Evolutionary conservation across 37 sponge, comb jelly and placozoan species (phyloP), one percentile per base, ranked within the genome.

Genomic region (Axinella damicornis): DNA sequence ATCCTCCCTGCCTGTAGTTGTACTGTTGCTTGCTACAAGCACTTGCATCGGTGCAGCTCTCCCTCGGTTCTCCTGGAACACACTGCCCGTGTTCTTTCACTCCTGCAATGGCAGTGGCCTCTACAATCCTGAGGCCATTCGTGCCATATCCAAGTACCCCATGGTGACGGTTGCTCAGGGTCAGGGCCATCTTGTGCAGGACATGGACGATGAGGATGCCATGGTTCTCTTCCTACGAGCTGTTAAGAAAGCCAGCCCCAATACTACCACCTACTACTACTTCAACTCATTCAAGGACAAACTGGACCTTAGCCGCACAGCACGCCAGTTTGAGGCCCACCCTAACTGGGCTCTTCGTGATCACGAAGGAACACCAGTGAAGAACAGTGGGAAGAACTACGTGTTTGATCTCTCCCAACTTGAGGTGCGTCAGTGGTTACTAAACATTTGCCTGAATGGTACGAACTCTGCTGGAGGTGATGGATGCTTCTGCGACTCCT

Each of bases 51-150:
- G 46, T n/a, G 69, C 71, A 61, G 74, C 63, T 19, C 69, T 65
- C 27, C 87, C 87, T 55, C 79, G 61, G 58, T 86, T 87, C 76
- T 78, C 73, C 65, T 87, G 88, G 88, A 81, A 87, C 65, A 87
- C 81, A 4, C 71, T 87, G 24, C 88, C 80, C 25, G 88, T 87
- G 34, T 87, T 77, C 69, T 77, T 70, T 56, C 88, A 87, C 56
- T 71, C 78, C 17, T 56, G 71, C 63, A 80, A 87, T 81, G 22
- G 69, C 25, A 87, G 38, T 79, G 88, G 88, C 16, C 75, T 33
- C 37, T 87, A 78, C 76, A 62, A 1, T 61, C 69, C 21, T 2
- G 73, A 70, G 2, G 64, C 88, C 9, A 19, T 87, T 13, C 31
- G 81, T 22, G 31, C 60, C 17, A 68, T 81, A 33, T 81, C 89